Base-by-base conservation (phyloP, 2,888 invertebrate species). In the Cataglyphis altisquamis region DNA sequence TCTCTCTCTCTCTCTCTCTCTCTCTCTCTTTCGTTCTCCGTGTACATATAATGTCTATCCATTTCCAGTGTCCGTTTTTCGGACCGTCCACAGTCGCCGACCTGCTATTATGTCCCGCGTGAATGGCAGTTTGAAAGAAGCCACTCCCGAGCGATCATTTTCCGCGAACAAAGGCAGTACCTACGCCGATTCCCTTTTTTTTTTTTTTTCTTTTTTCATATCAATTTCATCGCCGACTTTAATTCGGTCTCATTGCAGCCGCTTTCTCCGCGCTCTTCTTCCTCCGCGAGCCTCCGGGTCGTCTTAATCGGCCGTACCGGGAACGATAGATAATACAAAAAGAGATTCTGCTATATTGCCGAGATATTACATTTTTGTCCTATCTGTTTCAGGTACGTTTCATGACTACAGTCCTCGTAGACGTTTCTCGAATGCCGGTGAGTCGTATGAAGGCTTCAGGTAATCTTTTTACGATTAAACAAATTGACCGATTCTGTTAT, bases 31-130 rank as follows among this genome's bases (percentile, higher is more conserved):
- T 48, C 57, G 1, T 18, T n/a, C n/a, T 15, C n/a, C 48, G 18
- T 48, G 18, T 48, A 45, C 41, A 45, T 45, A 86, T 84, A 87
- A 89, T 88, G 84, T 75, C 73, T 87, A 81, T 84, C 86, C 85
- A 87, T 87, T 88, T 88, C 83, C 86, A 86, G 81, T 87, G 87
- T 87, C 85, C 88, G 85, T 88, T 89, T 84, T 82, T 74, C 72
- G 75, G 77, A 80, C 74, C 82, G 80, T 74, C 75, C 41, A 78
- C 72, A 29, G 21, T 70, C 60, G 70, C 60, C 68, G 48, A 32
- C 32, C 68, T 66, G 72, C 84, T 83, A 88, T 89, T 89, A 84
- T 87, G 73, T 86, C 81, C 70, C 70, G 63, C 83, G 66, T 84
- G 85, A 89, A 89, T 87, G 84, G 72, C 45, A 82, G 83, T 68